These are phyloP conservation scores for Danio tinwini DNA, from an alignment of 2,797 vertebrate genomes.

Conservation along the genomic window DNA sequence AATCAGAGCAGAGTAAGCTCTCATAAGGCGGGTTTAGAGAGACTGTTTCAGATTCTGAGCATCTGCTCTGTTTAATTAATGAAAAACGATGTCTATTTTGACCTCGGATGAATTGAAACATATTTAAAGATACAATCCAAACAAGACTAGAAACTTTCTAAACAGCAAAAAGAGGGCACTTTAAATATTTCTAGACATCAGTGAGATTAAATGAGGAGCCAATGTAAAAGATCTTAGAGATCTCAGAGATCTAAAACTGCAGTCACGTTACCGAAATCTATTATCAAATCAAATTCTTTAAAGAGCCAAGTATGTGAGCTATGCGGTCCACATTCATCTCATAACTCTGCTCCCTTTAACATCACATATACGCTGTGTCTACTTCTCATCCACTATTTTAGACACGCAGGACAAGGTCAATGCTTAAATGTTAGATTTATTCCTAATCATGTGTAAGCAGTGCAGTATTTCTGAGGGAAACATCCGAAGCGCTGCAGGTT, in stretches of 20 bases:
- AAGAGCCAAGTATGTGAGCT: background rate
- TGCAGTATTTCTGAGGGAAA: background rate
- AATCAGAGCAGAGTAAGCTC: background rate
- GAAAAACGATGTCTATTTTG: too few relatives aligned
- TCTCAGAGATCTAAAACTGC: too few relatives aligned
- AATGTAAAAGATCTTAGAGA: too few relatives aligned
- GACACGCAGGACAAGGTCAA: background rate
- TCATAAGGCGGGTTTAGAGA: too few relatives aligned
- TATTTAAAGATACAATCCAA: too few relatives aligned
- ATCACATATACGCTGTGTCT: background rate
- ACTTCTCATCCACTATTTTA: background rate
- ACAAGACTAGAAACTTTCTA: too few relatives aligned
- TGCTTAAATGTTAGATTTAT: background rate
- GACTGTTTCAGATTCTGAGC: too few relatives aligned
- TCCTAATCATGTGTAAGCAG: background rate
- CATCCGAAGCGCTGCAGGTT: background rate
- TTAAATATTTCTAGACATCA: too few relatives aligned
- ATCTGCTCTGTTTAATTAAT: too few relatives aligned
- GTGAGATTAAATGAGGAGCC: too few relatives aligned
- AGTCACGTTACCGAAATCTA: background rate
- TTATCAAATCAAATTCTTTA: background rate
- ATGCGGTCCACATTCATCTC: constrained; percentile 1
- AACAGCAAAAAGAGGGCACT: too few relatives aligned
- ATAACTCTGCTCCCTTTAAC: background rate
- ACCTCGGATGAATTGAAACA: too few relatives aligned